phyloP scores from a whole-genome alignment of 2,888 invertebrate genomes.

The Macaria notata region DNA sequence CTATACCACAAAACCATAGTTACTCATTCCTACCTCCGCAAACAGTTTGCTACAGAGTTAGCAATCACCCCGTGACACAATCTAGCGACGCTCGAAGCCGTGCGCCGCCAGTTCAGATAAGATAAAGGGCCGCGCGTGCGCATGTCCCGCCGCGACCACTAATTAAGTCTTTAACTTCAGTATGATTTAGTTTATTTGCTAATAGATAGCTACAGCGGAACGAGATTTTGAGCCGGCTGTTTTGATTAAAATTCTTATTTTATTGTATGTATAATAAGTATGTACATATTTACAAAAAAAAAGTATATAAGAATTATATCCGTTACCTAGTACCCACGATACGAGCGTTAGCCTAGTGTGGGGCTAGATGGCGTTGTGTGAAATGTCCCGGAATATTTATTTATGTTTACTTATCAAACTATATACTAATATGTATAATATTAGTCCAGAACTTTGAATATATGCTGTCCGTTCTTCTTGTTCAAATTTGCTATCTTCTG shows the following conservation, averaged over 20 bases:
- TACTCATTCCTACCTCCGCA: neutral
- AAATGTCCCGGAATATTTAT: no score
- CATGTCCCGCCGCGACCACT: conserved; percentile 71
- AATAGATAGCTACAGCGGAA: conserved; percentile 48
- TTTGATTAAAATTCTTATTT: conserved; percentile 12
- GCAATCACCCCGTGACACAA: conserved; percentile 17
- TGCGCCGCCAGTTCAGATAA: conserved; percentile 43
- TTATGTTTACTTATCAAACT: no score
- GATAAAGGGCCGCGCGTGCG: conserved; percentile 52
- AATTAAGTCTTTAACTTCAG: conserved; percentile 77
- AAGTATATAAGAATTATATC: no score
- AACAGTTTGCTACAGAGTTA: neutral
- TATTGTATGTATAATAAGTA: no score
- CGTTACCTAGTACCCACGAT: no score
- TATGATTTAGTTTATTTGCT: conserved; percentile 65
- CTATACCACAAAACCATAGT: no score
- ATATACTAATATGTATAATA: no score
- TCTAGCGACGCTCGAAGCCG: conserved; percentile 42
- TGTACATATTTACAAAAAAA: no score
- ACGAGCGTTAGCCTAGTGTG: no score
- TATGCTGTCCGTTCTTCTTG: neutral
- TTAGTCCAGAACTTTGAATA: neutral
- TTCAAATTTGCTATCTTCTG: no score
- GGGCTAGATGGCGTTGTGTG: no score
- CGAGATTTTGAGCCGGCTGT: conserved; percentile 24